Base-by-base conservation (phyloP, 2,113 vertebrate genomes). In the Phylloscopus trochiloides region DNA sequence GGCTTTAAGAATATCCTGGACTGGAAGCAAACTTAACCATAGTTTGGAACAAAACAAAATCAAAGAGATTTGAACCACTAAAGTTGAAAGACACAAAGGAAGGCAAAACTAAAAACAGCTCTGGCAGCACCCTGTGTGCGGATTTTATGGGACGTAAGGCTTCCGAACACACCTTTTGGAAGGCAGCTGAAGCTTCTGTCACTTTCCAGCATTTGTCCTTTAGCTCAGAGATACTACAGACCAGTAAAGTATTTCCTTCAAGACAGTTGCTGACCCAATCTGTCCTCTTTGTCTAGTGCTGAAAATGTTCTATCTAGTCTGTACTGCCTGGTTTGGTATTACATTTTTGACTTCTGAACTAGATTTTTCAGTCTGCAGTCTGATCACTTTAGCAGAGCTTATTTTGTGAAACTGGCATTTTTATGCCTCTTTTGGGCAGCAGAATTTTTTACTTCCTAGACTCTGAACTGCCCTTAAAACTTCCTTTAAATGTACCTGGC, bases 321-420 rank as follows among this genome's bases (percentile, higher is more conserved):
- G 91, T 58, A 48, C 92, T 95, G 94, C 86, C 52, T 85, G 89
- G 68, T 96, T 96, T 92, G 76, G 48, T 83, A 52, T 52, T 92
- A 83, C 86, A 94, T 95, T 96, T 97, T 96, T 95, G 61, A 94
- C 82, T 97, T 97, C 93, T 96, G 95, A 96, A 94, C 88, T 89
- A 80, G 76, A 89, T 94, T 93, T 95, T 97, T 96, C 74, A 97
- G 71, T 76, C 88, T 84, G 42, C 50, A 84, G 94, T 85, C 90
- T 98, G 96, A 98, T 97, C 88, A 81, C 95, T 98, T 94, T 96
- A 98, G 88, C 97, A 98, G 97, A 97, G 55, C 75, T 84, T 95
- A 61, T 89, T 96, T 94, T 73, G 54, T 92, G 78, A 93, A 92
- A 86, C 78, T 91, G 87, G 90, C 93, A 91, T 94, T 86, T 74